Percentiles rank a stretch among this genome's conserved stretches.
Evolutionary conservation across 2,797 vertebrate genomes (phyloP).

Genomic region (Adrianichthys oophorus): DNA sequence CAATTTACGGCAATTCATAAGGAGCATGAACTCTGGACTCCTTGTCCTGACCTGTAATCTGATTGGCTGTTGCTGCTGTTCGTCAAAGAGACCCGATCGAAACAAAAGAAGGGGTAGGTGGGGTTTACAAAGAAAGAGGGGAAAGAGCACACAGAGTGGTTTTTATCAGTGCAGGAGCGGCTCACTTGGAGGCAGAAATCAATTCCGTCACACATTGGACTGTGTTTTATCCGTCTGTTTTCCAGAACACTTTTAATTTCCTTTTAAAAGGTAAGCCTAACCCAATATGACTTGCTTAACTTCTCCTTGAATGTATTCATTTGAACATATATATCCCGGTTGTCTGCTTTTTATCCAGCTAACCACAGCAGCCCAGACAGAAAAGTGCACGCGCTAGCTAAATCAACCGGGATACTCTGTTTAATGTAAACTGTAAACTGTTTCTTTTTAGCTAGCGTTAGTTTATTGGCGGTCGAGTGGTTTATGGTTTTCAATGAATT

Average conservation of each 20-base stretch:
- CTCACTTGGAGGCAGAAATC: slow-evolving; percentile 56
- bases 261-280: slow-evolving; percentile 70
- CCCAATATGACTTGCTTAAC: background rate
- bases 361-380: slow-evolving; percentile 35
- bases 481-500: background rate
- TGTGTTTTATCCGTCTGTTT: slow-evolving; percentile 49
- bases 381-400: slow-evolving; percentile 70
- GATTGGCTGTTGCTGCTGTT: slow-evolving; percentile 53
- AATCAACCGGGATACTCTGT: slow-evolving; percentile 52
- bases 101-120: slow-evolving; percentile 48
- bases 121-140: slow-evolving; percentile 28
- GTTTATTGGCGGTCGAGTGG: background rate
- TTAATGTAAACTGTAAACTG: slow-evolving; percentile 32
- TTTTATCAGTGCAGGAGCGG: slow-evolving; percentile 58
- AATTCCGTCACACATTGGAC: slow-evolving; percentile 41
- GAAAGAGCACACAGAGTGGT: slow-evolving; percentile 47
- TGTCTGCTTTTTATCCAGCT: slow-evolving; percentile 11
- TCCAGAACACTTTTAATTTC: slow-evolving; percentile 63
- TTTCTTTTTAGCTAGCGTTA: slow-evolving; percentile 41
- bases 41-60: background rate
- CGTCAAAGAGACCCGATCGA: slow-evolving; percentile 33
- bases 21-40: background rate
- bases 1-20: slow-evolving; percentile 27
- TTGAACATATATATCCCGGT: background rate
- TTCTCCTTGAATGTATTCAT: background rate